These are phyloP conservation scores for Unio delphinus DNA, from an alignment of 2,888 invertebrate genomes.

Conservation along the genomic window DNA sequence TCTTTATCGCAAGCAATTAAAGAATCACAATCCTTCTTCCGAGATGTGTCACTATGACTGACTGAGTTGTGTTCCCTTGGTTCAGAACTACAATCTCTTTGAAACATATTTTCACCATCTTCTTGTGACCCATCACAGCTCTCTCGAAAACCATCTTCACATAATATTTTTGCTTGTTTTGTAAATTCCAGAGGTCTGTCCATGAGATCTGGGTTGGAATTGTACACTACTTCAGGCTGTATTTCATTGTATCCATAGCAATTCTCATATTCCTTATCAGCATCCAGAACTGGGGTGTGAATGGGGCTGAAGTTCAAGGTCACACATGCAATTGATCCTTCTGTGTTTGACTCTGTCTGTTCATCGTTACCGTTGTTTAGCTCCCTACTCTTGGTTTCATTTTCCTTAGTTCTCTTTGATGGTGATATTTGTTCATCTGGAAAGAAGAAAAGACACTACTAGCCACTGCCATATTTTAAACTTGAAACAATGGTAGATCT, in stretches of 20 bases:
- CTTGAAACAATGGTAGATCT: too few species aligned
- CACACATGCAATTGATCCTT: neutral
- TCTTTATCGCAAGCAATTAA: too few species aligned
- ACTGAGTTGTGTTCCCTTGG: constrained; percentile 1
- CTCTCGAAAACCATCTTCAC: constrained; percentile 1
- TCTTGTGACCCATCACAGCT: neutral
- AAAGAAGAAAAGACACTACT: too few species aligned
- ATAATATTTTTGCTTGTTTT: constrained; percentile 1
- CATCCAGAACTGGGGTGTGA: constrained; percentile 41
- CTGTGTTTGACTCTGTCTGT: neutral
- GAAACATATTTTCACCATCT: too few species aligned
- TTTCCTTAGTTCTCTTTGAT: neutral
- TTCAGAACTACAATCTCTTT: too few species aligned
- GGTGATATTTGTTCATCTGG: neutral
- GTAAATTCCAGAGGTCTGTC: constrained; percentile 37
- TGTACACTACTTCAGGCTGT: constrained; percentile 9
- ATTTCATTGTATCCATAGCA: constrained; percentile 33
- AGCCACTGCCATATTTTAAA: neutral
- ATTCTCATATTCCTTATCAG: constrained; percentile 19
- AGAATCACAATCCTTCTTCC: too few species aligned
- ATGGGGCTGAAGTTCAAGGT: constrained; percentile 7
- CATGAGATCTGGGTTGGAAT: constrained; percentile 18
- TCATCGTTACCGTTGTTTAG: neutral
- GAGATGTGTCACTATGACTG: neutral
- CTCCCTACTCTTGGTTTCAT: neutral